Conservation (phyloP, 2,888 invertebrate genomes). For the Argyra leucocephala region DNA sequence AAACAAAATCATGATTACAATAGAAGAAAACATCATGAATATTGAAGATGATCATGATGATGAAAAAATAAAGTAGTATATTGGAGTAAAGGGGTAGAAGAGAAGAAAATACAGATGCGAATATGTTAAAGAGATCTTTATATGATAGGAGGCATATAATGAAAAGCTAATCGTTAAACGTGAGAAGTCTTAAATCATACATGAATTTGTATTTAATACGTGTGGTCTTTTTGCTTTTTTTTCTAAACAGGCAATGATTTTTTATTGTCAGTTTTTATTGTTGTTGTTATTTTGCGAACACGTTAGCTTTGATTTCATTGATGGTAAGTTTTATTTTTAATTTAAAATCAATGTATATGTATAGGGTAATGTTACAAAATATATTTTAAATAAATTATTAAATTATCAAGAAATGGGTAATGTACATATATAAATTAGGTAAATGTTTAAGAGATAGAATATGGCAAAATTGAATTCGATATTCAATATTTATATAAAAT, state of each 20-base stretch:
- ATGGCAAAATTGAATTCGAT: no score
- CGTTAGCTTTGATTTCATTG: no score
- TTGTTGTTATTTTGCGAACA: neutral
- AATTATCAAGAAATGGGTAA: no score
- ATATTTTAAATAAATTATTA: no score
- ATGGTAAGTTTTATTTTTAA: no score
- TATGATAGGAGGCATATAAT: neutral
- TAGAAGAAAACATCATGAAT: neutral
- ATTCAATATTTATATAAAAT: no score
- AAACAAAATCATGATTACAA: neutral
- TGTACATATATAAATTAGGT: no score
- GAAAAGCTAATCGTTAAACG: neutral
- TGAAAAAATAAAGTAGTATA: neutral
- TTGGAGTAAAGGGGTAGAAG: neutral
- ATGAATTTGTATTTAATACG: neutral
- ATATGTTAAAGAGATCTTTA: constrained; percentile 1
- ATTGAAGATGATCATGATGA: no score
- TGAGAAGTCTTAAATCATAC: neutral
- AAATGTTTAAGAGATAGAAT: no score
- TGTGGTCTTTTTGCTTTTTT: neutral
- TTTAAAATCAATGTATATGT: no score
- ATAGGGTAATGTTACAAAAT: no score
- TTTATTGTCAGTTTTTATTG: neutral
- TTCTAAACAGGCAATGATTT: neutral
- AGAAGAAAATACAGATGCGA: neutral